Evolutionary conservation across 1,140 invertebrate genomes (phyloP).

Genomic region (Neotoxoptera formosana): DNA sequence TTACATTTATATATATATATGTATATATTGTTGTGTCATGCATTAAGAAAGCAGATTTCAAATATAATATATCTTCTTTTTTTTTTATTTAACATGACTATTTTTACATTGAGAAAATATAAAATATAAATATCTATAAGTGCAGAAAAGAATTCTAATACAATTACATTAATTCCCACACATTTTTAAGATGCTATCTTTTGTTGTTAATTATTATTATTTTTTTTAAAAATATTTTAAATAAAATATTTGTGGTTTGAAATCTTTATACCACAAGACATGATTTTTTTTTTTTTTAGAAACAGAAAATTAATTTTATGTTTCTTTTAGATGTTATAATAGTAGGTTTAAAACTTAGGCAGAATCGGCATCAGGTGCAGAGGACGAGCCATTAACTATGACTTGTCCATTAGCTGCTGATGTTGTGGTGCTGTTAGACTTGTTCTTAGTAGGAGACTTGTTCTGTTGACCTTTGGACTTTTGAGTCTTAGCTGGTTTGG

Average conservation of each 20-base stretch:
- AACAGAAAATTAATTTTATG: constrained; percentile 29
- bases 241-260: constrained; percentile 50
- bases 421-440: constrained; percentile 25
- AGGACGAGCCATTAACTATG: constrained; percentile 46
- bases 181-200: constrained; percentile 39
- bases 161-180: constrained; percentile 45
- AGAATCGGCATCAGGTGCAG: constrained; percentile 51
- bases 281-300: not conserved
- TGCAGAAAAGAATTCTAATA: constrained; percentile 54
- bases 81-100: constrained; percentile 32
- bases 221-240: constrained; percentile 43
- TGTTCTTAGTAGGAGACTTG: constrained; percentile 50
- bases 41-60: constrained; percentile 38
- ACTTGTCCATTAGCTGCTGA: constrained; percentile 44
- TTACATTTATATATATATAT: not conserved
- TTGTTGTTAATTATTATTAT: constrained; percentile 44
- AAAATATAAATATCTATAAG: constrained; percentile 35
- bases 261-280: constrained; percentile 35
- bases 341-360: constrained; percentile 16
- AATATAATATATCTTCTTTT: constrained; percentile 22
- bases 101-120: constrained; percentile 46
- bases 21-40: constrained; percentile 15
- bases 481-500: constrained; percentile 35
- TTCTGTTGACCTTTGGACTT: constrained; percentile 52
- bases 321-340: constrained; percentile 37